Base-by-base conservation (phyloP, 2,113 vertebrate species). In the Zosterops borbonicus region DNA sequence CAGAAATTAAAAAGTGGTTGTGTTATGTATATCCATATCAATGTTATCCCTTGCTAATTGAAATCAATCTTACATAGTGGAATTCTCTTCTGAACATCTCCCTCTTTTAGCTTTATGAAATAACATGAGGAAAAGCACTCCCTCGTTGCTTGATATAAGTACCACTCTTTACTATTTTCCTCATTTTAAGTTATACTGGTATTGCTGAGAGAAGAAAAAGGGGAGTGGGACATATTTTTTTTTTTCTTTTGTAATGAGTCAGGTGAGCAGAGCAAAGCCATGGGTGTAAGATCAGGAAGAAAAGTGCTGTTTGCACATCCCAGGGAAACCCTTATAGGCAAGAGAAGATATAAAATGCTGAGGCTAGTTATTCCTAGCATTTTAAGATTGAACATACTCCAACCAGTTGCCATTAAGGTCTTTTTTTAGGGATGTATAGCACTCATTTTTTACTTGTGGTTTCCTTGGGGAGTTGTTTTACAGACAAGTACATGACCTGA, bases 1-100 rank as follows among this genome's bases (percentile, higher is more conserved):
- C 85, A 92, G 90, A 92, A 94, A 79, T 85, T 81, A 91, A 84
- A 91, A 96, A 75, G 64, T 71, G 25, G 25, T 83, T 87, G 44
- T 31, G 60, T 83, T 95, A 53, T 81, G 28, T 84, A 68, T 93
- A 94, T 84, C 88, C 31, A 22, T 77, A 90, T 92, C 76, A 83
- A 5, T 88, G 56, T 67, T 90, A 93, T 67, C 33, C 80, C 33
- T 77, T 62, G 58, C 47, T 75, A 89, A 70, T 49, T 90, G 65
- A 84, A 90, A 89, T 81, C 58, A 90, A 41, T 88, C 60, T 83
- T 86, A 47, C 1, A 0, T 29, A 44, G 64, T 75, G 53, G 60
- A 95, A 68, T 81, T 86, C 28, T 80, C 39, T 93, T 87, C 64
- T 55, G 47, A 90, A 46, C 1, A 3, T 44, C 15, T 28, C 6